These are phyloP conservation scores for Anthoscopus minutus DNA, from an alignment of 2,113 vertebrate species.

Conservation along the genomic window DNA sequence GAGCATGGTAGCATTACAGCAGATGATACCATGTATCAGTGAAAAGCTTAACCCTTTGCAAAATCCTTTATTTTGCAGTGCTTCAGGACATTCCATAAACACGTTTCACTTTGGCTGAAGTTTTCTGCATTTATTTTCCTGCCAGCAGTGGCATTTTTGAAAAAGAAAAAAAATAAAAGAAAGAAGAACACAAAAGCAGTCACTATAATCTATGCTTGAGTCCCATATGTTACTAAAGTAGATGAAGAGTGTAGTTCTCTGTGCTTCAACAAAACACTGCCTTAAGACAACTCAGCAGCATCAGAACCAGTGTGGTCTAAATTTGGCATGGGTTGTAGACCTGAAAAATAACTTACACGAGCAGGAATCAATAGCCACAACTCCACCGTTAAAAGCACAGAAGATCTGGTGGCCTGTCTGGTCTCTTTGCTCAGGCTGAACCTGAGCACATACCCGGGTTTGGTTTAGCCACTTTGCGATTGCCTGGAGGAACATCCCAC, in stretches of 20 bases:
- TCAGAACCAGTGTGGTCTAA: neutral
- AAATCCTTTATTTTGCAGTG: neutral
- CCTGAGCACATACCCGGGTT: neutral
- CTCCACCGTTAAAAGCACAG: neutral
- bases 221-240: neutral
- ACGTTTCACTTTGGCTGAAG: neutral
- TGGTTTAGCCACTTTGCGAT: accelerated
- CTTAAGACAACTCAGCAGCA: neutral
- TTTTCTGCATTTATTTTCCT: neutral
- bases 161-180: too few species aligned
- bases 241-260: neutral
- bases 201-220: neutral
- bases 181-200: neutral
- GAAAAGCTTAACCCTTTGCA: neutral
- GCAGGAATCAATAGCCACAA: neutral
- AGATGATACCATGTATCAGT: neutral
- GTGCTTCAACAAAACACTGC: neutral
- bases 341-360: neutral
- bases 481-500: neutral
- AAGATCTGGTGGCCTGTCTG: neutral
- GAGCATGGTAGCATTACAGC: neutral
- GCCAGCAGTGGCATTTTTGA: neutral
- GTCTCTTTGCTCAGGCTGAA: neutral
- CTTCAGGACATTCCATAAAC: neutral
- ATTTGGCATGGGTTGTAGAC: neutral